A percentile compares a stretch with the other conserved stretches of the same genome.
These are phyloP conservation scores for Sialia sialis DNA, from an alignment of 2,113 vertebrate genomes.

Conservation along the genomic window DNA sequence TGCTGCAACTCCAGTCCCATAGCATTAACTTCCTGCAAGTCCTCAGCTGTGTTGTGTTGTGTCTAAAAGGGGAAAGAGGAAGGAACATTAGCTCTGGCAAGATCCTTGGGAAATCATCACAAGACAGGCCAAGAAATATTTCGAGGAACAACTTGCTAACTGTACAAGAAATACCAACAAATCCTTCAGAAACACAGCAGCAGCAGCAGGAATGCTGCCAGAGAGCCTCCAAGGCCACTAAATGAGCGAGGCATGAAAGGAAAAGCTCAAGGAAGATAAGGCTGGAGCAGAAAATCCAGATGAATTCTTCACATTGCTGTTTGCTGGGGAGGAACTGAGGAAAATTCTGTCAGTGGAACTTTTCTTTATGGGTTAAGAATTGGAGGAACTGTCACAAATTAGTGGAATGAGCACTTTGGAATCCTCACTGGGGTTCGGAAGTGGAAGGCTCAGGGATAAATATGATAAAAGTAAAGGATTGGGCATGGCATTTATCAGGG, in stretches of 20 bases:
- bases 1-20: neutral
- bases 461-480: neutral
- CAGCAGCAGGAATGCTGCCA: constrained; percentile 4
- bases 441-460: neutral
- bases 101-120: neutral
- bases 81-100: neutral
- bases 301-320: neutral
- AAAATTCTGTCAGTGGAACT: neutral
- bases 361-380: neutral
- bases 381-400: neutral
- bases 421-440: neutral
- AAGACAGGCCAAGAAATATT: neutral
- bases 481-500: neutral
- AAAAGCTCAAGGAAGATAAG: neutral
- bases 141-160: constrained; percentile 7
- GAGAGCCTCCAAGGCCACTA: neutral
- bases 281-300: neutral
- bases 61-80: neutral
- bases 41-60: neutral
- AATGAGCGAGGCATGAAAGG: neutral
- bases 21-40: neutral
- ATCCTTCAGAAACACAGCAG: neutral
- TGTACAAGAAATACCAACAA: neutral
- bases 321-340: neutral
- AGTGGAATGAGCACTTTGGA: neutral